These are phyloP conservation scores for Mimachlamys varia DNA, from an alignment of 2,888 invertebrate species.

Conservation along the genomic window DNA sequence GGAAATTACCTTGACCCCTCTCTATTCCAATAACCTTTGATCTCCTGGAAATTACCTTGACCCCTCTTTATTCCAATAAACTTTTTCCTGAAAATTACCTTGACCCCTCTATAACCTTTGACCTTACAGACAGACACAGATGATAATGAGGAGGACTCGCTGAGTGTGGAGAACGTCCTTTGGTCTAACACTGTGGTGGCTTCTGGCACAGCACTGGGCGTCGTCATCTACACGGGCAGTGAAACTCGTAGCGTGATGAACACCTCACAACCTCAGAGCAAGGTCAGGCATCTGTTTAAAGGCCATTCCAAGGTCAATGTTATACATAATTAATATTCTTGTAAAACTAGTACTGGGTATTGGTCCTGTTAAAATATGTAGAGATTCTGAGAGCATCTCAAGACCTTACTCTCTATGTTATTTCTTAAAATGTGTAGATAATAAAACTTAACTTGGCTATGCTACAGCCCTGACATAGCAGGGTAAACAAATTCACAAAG, in stretches of 20 bases:
- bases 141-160: conserved; percentile 87
- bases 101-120: neutral
- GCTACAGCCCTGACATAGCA: too few species aligned
- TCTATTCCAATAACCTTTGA: too few species aligned
- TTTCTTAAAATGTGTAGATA: too few species aligned
- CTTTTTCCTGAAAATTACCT: neutral
- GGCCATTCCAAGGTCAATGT: neutral
- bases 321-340: too few species aligned
- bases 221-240: conserved; percentile 97
- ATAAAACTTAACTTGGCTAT: too few species aligned
- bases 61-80: neutral
- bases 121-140: conserved; percentile 82
- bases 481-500: too few species aligned
- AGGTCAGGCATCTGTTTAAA: conserved; percentile 85
- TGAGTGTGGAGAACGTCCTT: conserved; percentile 97
- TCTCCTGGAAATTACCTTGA: too few species aligned
- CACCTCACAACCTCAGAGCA: conserved; percentile 96
- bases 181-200: conserved; percentile 99
- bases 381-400: too few species aligned
- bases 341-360: too few species aligned
- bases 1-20: neutral
- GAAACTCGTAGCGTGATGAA: conserved; percentile 99
- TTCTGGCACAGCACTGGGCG: conserved; percentile 96
- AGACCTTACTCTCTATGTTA: too few species aligned
- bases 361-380: too few species aligned